Conservation (phyloP, 2,797 vertebrate species). For the Rhinogobio ventralis region DNA sequence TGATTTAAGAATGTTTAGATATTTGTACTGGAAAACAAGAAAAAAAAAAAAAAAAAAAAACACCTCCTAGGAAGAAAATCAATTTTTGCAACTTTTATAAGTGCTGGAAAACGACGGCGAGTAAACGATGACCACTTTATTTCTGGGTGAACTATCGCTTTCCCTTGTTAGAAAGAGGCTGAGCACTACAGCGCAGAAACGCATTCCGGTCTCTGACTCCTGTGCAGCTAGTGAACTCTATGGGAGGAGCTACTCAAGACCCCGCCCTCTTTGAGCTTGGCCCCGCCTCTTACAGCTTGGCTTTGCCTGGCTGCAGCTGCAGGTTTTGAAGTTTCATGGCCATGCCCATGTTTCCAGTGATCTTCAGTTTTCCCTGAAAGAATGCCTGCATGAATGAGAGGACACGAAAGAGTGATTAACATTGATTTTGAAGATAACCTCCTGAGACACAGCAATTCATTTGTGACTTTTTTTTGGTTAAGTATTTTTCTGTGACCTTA, state of each 20-base stretch:
- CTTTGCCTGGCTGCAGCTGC: slow-evolving; percentile 89
- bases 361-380: slow-evolving; percentile 96
- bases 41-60: too few species aligned
- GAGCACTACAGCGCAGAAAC: slow-evolving; percentile 1
- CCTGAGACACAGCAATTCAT: not conserved
- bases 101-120: not conserved
- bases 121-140: not conserved
- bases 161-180: slow-evolving; percentile 16
- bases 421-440: not conserved
- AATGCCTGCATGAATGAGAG: slow-evolving; percentile 83
- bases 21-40: not conserved
- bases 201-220: not conserved
- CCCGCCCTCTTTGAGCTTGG: not conserved
- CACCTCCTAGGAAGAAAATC: not conserved
- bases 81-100: not conserved
- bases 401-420: not conserved
- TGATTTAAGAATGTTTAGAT: not conserved
- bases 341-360: slow-evolving; percentile 93
- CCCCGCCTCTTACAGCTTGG: slow-evolving; percentile 78
- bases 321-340: slow-evolving; percentile 95
- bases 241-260: slow-evolving; percentile 7
- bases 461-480: not conserved
- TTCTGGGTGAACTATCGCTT: not conserved
- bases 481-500: not conserved
- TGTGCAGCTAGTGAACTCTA: not conserved